phyloP scores from a whole-genome alignment of 2,797 vertebrate species.

The Distichodus sexfasciatus region DNA sequence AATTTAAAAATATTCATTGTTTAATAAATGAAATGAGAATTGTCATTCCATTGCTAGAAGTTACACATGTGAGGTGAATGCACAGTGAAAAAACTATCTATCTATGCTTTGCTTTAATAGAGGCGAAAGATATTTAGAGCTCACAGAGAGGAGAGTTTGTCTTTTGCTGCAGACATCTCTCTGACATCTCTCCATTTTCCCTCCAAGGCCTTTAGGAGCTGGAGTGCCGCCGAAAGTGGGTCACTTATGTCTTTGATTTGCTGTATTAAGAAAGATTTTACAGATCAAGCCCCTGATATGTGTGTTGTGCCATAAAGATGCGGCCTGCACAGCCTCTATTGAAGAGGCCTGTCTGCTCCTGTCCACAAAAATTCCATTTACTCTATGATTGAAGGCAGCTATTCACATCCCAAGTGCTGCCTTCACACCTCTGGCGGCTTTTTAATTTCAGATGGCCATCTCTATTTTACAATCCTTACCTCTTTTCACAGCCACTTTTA shows the following conservation, averaged over 20 bases:
- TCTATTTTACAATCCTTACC: slow-evolving; percentile 78
- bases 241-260: slow-evolving; percentile 63
- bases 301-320: slow-evolving; percentile 60
- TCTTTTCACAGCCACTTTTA: slow-evolving; percentile 75
- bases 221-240: no score
- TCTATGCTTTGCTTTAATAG: background rate
- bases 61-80: no score
- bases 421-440: slow-evolving; percentile 81
- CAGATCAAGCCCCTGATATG: slow-evolving; percentile 72
- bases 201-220: slow-evolving; percentile 61
- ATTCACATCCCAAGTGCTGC: slow-evolving; percentile 83
- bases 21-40: no score
- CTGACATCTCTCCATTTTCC: slow-evolving; percentile 32
- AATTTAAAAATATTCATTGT: no score
- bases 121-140: slow-evolving; percentile 18
- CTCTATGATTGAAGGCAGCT: slow-evolving; percentile 78
- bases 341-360: slow-evolving; percentile 60
- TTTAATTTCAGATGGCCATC: slow-evolving; percentile 85
- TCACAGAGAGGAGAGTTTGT: slow-evolving; percentile 23
- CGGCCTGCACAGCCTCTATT: slow-evolving; percentile 52
- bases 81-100: no score
- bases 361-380: slow-evolving; percentile 64
- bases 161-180: slow-evolving; percentile 9
- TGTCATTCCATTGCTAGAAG: no score
- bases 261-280: slow-evolving; percentile 74